Conservation (phyloP, 1,140 invertebrate species). For the Drosophila seguyi region DNA sequence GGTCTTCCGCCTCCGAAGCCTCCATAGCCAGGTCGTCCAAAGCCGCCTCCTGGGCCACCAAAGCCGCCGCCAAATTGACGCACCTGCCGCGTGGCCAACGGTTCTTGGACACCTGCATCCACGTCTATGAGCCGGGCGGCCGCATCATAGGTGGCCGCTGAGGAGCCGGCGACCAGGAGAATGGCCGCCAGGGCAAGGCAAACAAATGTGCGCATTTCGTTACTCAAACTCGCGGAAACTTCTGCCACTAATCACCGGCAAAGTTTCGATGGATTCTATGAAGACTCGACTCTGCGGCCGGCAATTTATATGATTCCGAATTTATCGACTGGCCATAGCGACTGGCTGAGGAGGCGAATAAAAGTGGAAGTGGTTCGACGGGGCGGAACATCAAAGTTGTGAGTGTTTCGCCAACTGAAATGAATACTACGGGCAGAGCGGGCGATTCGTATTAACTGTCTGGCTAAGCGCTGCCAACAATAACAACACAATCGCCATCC, state of each 20-base stretch:
- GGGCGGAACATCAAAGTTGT: conserved; percentile 55
- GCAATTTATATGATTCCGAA: conserved; percentile 73
- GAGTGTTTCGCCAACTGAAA: conserved; percentile 60
- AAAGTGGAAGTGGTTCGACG: conserved; percentile 63
- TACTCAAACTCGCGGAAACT: conserved; percentile 21
- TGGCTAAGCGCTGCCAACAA: conserved; percentile 52
- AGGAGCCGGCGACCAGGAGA: conserved; percentile 24
- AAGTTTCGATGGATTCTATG: conserved; percentile 51
- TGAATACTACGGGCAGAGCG: conserved; percentile 50
- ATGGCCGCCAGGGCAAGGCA: conserved; percentile 35
- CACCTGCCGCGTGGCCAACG: background rate
- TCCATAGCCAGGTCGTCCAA: background rate
- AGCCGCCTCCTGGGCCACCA: conserved; percentile 11
- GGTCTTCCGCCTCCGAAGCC: background rate
- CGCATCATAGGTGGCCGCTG: conserved; percentile 23
- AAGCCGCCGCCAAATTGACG: conserved; percentile 24
- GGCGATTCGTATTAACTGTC: conserved; percentile 68
- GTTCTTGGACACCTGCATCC: conserved; percentile 37
- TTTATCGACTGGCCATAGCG: conserved; percentile 37
- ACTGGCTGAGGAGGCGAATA: conserved; percentile 30
- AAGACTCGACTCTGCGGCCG: conserved; percentile 13
- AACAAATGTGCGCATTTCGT: conserved; percentile 51
- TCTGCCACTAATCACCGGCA: conserved; percentile 52
- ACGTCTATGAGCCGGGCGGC: conserved; percentile 20
- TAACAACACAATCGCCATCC: conserved; percentile 33